These are phyloP conservation scores for Dyspetes luteomarginatus DNA, from an alignment of 2,888 invertebrate species.

Conservation along the genomic window DNA sequence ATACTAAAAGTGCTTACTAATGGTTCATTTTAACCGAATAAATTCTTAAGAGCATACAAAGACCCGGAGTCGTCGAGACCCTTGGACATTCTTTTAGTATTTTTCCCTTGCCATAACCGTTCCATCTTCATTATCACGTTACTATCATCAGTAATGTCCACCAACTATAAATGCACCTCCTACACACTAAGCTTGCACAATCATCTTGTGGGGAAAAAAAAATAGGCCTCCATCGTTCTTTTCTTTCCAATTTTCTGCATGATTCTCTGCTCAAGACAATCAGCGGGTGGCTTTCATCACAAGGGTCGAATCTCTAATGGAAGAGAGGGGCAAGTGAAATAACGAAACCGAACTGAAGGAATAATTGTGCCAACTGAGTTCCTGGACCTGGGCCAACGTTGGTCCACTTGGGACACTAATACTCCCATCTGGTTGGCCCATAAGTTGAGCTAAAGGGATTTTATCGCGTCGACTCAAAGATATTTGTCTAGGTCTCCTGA, in stretches of 20 bases:
- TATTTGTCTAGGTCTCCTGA: not conserved
- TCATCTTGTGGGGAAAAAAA: no score
- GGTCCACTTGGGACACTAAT: slow-evolving; percentile 26
- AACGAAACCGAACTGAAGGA: slow-evolving; percentile 1
- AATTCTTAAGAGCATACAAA: no score
- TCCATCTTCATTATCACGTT: not conserved
- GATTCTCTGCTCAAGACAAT: slow-evolving; percentile 11
- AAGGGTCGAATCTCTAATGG: slow-evolving; percentile 13
- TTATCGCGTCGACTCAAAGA: slow-evolving; percentile 6
- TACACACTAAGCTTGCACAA: no score
- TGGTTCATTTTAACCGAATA: not conserved
- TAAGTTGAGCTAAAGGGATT: not conserved
- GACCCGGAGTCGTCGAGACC: no score
- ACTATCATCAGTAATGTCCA: no score
- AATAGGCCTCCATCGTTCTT: no score
- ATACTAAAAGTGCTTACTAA: not conserved
- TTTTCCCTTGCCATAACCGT: not conserved
- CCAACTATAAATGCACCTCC: no score
- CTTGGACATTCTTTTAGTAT: no score
- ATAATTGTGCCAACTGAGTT: slow-evolving; percentile 10
- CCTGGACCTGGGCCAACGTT: slow-evolving; percentile 39
- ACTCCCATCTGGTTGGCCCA: not conserved
- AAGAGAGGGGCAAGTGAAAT: not conserved
- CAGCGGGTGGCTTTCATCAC: not conserved
- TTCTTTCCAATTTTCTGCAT: not conserved